Conservation (phyloP, 1,140 invertebrate genomes). For the Conus betulinus region DNA sequence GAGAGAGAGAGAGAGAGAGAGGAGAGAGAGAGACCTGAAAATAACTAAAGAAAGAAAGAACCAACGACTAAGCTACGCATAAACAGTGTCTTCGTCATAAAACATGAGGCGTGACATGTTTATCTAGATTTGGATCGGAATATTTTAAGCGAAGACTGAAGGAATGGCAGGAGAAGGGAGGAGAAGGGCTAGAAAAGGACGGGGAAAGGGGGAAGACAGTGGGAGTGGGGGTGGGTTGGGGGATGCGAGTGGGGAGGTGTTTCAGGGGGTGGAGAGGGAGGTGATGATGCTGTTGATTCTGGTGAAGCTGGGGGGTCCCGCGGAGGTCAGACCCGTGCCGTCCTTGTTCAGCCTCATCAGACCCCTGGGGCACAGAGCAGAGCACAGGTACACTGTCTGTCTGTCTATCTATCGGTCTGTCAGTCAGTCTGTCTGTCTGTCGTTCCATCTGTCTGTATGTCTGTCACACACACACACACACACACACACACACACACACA, state of each 20-base stretch:
- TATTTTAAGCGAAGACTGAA: too few species aligned
- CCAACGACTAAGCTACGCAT: not conserved
- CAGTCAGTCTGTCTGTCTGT: not conserved
- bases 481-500: not conserved
- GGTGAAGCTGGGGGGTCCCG: conserved; percentile 53
- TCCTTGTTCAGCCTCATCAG: conserved; percentile 51
- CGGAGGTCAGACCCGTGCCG: conserved; percentile 43
- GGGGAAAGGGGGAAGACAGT: not conserved
- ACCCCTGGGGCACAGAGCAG: conserved; percentile 38
- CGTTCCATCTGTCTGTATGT: not conserved
- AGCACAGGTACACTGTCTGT: not conserved
- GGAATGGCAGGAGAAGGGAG: not conserved
- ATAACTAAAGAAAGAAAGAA: not conserved
- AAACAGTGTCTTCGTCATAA: not conserved
- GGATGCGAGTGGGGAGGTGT: not conserved
- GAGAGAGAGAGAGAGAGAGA: too few species aligned
- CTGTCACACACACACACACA: not conserved
- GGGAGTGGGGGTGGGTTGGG: not conserved
- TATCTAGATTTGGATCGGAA: not conserved
- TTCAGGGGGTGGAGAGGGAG: not conserved
- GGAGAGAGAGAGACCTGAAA: not conserved
- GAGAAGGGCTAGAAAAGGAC: not conserved
- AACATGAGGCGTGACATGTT: not conserved
- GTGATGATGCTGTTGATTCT: conserved; percentile 37
- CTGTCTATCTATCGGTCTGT: not conserved